Evolutionary conservation across 2,888 invertebrate species (phyloP).

Genomic region (Cantharis lateralis): DNA sequence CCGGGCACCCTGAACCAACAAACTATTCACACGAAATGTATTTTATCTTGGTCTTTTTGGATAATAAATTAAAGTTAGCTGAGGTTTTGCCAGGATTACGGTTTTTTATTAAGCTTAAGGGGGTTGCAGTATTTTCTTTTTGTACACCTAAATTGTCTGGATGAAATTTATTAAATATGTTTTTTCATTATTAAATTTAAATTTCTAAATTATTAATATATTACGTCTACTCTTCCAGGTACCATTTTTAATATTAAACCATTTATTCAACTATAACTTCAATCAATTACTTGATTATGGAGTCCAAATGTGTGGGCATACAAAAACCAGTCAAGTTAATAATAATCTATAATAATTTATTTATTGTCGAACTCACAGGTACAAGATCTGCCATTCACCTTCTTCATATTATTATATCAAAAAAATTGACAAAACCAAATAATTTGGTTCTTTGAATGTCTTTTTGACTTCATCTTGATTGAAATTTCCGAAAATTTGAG

Average conservation of each 20-base stretch:
- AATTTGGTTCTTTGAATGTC: no score
- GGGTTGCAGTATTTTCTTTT: constrained; percentile 13
- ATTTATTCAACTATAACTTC: background rate
- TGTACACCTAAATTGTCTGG: constrained; percentile 9
- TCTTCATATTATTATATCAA: no score
- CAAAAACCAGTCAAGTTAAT: no score
- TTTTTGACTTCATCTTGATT: no score
- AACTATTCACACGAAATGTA: constrained; percentile 51
- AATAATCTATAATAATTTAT: no score
- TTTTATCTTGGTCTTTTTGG: constrained; percentile 47
- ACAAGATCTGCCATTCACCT: no score
- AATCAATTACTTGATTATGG: no score
- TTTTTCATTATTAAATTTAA: background rate
- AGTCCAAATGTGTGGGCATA: no score
- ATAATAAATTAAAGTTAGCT: constrained; percentile 48
- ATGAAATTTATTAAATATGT: constrained; percentile 1
- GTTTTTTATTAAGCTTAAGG: constrained; percentile 26
- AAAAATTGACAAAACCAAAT: no score
- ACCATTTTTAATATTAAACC: background rate
- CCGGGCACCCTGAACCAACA: constrained; percentile 37
- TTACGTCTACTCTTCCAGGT: background rate
- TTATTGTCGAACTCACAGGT: no score
- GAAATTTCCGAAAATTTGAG: no score
- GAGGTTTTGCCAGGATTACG: constrained; percentile 42
- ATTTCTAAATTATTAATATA: background rate